Evolutionary conservation across 2,113 vertebrate genomes (phyloP).

Genomic region (Solea senegalensis): DNA sequence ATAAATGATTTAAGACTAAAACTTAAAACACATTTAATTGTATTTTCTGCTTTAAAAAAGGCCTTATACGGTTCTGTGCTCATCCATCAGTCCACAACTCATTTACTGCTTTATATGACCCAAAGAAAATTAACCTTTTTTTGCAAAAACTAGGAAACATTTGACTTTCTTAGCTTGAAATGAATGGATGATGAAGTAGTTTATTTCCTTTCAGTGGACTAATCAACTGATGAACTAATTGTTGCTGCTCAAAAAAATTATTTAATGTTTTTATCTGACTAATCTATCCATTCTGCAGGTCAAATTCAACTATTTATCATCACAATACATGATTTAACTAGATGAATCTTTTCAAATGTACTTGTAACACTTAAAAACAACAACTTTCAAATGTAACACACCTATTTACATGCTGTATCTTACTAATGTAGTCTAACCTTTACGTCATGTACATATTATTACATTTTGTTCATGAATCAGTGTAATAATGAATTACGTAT

Average conservation of each 20-base stretch:
- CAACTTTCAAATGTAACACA: too few relatives aligned
- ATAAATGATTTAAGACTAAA: too few relatives aligned
- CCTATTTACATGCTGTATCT: slow-evolving; percentile 40
- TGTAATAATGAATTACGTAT: neutral
- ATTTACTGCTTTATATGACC: too few relatives aligned
- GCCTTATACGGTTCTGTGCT: too few relatives aligned
- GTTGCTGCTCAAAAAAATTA: neutral
- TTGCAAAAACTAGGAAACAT: neutral
- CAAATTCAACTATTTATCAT: neutral
- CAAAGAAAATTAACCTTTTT: neutral
- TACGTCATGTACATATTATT: neutral
- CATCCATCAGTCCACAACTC: neutral
- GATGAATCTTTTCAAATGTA: too few relatives aligned
- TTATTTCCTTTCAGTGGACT: neutral
- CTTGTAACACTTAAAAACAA: too few relatives aligned
- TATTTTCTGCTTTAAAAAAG: neutral
- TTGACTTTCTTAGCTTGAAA: neutral
- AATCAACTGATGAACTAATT: neutral
- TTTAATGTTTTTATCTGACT: neutral
- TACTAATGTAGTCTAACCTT: neutral
- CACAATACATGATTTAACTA: too few relatives aligned
- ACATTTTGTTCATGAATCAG: neutral
- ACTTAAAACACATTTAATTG: too few relatives aligned
- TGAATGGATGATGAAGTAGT: too few relatives aligned
- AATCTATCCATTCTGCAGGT: neutral